These are phyloP conservation scores for Pseudorasbora parva DNA, from an alignment of 2,113 vertebrate genomes.

Conservation along the genomic window DNA sequence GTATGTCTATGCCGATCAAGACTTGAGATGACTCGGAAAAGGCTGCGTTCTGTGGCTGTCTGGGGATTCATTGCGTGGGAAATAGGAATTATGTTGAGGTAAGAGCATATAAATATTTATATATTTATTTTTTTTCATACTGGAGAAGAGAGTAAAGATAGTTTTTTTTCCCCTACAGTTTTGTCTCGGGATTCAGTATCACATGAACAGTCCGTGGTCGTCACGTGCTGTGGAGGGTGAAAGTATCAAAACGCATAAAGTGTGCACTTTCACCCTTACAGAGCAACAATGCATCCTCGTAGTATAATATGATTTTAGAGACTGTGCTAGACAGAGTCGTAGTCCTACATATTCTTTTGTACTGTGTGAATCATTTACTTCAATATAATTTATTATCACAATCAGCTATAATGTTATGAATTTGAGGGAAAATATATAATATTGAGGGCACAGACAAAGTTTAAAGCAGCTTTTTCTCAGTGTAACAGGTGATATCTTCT, in stretches of 20 bases:
- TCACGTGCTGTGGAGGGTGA: neutral
- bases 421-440: too few relatives aligned
- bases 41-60: constrained; percentile 54
- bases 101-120: constrained; percentile 42
- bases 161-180: too few relatives aligned
- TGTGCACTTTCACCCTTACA: neutral
- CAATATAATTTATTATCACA: neutral
- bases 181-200: neutral
- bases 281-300: neutral
- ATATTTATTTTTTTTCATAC: neutral
- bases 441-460: too few relatives aligned
- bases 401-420: neutral
- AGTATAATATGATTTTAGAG: neutral
- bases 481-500: constrained; percentile 38
- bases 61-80: constrained; percentile 63
- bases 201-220: neutral
- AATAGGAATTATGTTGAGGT: constrained; percentile 64
- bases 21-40: constrained; percentile 58
- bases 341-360: neutral
- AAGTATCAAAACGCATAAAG: neutral
- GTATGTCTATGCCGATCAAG: constrained; percentile 37
- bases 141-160: neutral
- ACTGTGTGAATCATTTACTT: neutral
- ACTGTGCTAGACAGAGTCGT: neutral
- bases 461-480: neutral